Conservation (phyloP, 2,888 invertebrate species). For the Cheilosia vernalis region DNA sequence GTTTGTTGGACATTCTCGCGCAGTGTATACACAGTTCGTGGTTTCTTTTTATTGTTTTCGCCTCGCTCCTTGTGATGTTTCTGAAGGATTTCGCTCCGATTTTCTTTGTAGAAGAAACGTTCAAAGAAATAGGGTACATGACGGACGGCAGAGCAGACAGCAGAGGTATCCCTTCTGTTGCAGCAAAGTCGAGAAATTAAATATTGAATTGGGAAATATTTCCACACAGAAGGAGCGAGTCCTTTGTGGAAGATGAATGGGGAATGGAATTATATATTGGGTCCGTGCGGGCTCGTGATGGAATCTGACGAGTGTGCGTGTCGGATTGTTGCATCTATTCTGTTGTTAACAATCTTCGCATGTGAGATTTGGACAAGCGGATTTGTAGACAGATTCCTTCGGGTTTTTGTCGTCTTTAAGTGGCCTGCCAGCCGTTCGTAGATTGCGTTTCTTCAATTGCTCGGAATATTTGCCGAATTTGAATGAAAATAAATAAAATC, state of each 20-base stretch:
- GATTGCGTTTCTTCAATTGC: no score
- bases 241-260: slow-evolving; percentile 54
- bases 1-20: slow-evolving; percentile 43
- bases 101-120: slow-evolving; percentile 50
- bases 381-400: slow-evolving; percentile 17
- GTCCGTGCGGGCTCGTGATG: slow-evolving; percentile 41
- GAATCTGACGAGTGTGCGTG: slow-evolving; percentile 58
- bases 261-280: slow-evolving; percentile 33
- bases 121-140: slow-evolving; percentile 56
- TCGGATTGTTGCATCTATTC: slow-evolving; percentile 20
- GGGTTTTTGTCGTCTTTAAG: background rate
- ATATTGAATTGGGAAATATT: slow-evolving; percentile 66
- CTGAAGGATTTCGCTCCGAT: slow-evolving; percentile 57
- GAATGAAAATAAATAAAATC: no score
- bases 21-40: slow-evolving; percentile 31
- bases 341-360: background rate
- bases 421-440: background rate
- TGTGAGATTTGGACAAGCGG: slow-evolving; percentile 26
- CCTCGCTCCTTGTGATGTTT: slow-evolving; percentile 49
- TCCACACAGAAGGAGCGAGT: slow-evolving; percentile 13
- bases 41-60: slow-evolving; percentile 35
- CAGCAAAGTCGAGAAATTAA: slow-evolving; percentile 60
- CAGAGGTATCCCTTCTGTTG: slow-evolving; percentile 44
- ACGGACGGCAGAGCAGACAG: slow-evolving; percentile 13
- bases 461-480: no score